These are phyloP conservation scores for Galendromus occidentalis DNA, from an alignment of 1,140 invertebrate species.

Conservation along the genomic window DNA sequence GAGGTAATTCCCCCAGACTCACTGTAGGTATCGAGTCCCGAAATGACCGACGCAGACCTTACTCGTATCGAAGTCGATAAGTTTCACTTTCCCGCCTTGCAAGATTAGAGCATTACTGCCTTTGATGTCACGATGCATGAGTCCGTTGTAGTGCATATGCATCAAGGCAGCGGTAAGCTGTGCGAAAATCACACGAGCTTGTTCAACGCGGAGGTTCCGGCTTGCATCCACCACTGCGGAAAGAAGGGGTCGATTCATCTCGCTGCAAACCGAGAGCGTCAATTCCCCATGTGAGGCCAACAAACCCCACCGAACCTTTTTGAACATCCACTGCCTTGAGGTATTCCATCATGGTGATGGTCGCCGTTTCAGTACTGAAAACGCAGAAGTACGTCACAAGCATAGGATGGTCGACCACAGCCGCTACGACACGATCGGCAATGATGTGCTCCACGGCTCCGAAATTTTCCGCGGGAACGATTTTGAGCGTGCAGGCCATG, in stretches of 20 bases:
- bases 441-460: neutral
- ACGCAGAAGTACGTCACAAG: neutral
- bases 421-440: neutral
- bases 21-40: neutral
- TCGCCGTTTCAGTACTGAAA: neutral
- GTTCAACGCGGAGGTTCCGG: neutral
- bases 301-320: neutral
- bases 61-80: neutral
- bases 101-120: neutral
- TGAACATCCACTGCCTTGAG: neutral
- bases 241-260: neutral
- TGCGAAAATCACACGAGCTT: neutral
- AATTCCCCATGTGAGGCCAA: neutral
- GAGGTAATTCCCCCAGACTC: neutral
- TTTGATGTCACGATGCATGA: conserved; percentile 1
- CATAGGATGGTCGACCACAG: neutral
- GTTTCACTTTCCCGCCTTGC: neutral
- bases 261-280: neutral
- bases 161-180: neutral
- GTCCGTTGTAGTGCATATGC: conserved; percentile 8
- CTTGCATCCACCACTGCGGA: neutral
- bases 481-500: neutral
- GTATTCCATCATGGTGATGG: neutral
- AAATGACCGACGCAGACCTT: conserved; percentile 3
- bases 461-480: neutral